Evolutionary conservation across 2,888 invertebrate genomes (phyloP).

Genomic region (Byasa hedistus): DNA sequence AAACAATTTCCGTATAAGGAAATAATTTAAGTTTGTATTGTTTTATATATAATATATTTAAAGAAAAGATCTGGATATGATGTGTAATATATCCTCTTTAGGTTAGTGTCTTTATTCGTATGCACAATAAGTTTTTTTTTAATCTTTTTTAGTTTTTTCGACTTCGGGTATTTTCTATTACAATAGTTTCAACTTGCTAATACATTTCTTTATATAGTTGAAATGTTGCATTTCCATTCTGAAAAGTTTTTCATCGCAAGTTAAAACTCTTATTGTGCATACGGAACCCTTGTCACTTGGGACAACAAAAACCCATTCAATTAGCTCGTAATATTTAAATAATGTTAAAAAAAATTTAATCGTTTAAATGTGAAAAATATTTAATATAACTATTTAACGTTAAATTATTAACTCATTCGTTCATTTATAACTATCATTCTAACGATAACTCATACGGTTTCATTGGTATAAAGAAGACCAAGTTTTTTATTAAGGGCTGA

Average conservation of each 20-base stretch:
- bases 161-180: background rate
- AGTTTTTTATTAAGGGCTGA: slow-evolving; percentile 48
- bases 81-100: slow-evolving; percentile 6
- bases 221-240: background rate
- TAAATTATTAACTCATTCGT: slow-evolving; percentile 28
- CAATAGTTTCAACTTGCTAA: too few species aligned
- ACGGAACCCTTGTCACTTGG: slow-evolving; percentile 55
- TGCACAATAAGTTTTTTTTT: slow-evolving; percentile 12
- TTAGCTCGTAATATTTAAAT: slow-evolving; percentile 50
- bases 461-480: slow-evolving; percentile 52
- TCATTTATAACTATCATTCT: slow-evolving; percentile 38
- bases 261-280: slow-evolving; percentile 22
- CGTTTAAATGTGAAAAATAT: slow-evolving; percentile 36
- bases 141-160: background rate
- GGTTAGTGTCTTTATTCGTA: slow-evolving; percentile 9
- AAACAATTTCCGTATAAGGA: background rate
- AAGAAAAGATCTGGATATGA: slow-evolving; percentile 1
- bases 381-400: slow-evolving; percentile 45
- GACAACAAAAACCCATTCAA: slow-evolving; percentile 35
- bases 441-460: slow-evolving; percentile 45
- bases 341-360: slow-evolving; percentile 42
- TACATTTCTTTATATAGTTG: background rate
- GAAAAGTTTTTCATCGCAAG: background rate
- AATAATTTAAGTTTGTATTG: slow-evolving; percentile 2
- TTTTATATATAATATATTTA: slow-evolving; percentile 5